Evolutionary conservation across 1,140 invertebrate genomes (phyloP).

Genomic region (Aphaenogaster ashmeadi): DNA sequence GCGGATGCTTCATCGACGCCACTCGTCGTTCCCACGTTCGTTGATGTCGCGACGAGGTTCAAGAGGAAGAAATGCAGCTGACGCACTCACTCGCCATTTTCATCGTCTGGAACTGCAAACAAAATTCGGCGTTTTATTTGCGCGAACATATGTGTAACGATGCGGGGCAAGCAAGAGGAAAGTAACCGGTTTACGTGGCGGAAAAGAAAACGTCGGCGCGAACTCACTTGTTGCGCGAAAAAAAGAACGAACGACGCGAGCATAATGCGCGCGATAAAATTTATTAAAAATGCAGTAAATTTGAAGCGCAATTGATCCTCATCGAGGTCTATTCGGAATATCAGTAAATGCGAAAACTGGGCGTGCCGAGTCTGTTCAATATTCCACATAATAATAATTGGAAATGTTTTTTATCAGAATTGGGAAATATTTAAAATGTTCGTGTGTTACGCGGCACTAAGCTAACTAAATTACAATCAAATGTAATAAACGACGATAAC

Average conservation of each 20-base stretch:
- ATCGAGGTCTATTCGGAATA: not conserved
- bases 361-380: not conserved
- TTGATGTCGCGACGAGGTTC: constrained; percentile 21
- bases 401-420: not conserved
- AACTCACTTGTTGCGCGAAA: constrained; percentile 29
- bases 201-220: not conserved
- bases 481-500: not conserved
- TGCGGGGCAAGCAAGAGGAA: not conserved
- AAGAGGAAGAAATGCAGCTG: constrained; percentile 32
- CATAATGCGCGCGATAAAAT: not conserved
- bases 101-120: constrained; percentile 62
- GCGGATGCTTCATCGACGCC: constrained; percentile 56
- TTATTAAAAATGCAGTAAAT: not conserved
- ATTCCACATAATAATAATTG: not conserved
- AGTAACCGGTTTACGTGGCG: not conserved
- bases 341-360: not conserved
- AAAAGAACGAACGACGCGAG: not conserved
- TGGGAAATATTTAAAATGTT: not conserved
- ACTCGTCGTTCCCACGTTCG: constrained; percentile 15
- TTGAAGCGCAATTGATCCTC: not conserved
- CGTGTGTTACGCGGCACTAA: not conserved
- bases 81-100: constrained; percentile 44
- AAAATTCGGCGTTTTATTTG: constrained; percentile 5
- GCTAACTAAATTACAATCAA: constrained; percentile 7
- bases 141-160: not conserved